Percentiles rank a stretch among this genome's conserved stretches.
phyloP scores from a whole-genome alignment of 2,797 vertebrate species.

The Atherinosoma microstoma region DNA sequence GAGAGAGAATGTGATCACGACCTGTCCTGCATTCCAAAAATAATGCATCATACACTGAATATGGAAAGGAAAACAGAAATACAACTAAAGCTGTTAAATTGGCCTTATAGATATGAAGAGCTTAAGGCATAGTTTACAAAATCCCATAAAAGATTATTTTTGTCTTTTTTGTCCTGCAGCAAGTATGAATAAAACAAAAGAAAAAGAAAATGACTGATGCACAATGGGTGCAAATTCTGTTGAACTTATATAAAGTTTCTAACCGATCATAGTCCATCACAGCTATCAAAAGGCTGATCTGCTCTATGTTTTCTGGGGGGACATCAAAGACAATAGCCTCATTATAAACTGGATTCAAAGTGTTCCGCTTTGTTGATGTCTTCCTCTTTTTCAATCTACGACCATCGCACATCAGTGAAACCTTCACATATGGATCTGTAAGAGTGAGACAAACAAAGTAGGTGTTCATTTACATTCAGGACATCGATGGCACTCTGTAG shows the following conservation, averaged over 20 bases:
- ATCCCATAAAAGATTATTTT: not conserved
- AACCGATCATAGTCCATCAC: slow-evolving; percentile 99
- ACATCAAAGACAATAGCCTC: slow-evolving; percentile 99
- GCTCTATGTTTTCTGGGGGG: slow-evolving; percentile 96
- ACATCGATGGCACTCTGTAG: not conserved
- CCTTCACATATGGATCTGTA: slow-evolving; percentile 98
- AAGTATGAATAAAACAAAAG: not conserved
- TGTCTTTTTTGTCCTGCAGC: not conserved
- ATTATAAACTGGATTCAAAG: slow-evolving; percentile 97
- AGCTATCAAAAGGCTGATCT: slow-evolving; percentile 96
- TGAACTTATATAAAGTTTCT: slow-evolving; percentile 65
- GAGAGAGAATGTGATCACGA: slow-evolving; percentile 52
- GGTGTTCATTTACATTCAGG: slow-evolving; percentile 21
- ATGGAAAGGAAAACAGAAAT: slow-evolving; percentile 15
- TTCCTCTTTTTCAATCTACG: slow-evolving; percentile 97
- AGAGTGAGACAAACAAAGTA: slow-evolving; percentile 20
- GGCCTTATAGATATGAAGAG: not conserved
- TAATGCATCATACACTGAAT: slow-evolving; percentile 2
- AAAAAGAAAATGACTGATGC: slow-evolving; percentile 6
- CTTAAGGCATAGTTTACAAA: slow-evolving; percentile 2
- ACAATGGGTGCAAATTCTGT: slow-evolving; percentile 8
- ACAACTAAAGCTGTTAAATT: not conserved
- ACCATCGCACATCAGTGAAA: slow-evolving; percentile 97
- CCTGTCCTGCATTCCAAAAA: slow-evolving; percentile 43
- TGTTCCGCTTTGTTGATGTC: slow-evolving; percentile 98